Evolutionary conservation across 2,888 invertebrate genomes (phyloP), one percentile per base, ranked within the genome.

Genomic region (Rugalucina vietnamica): DNA sequence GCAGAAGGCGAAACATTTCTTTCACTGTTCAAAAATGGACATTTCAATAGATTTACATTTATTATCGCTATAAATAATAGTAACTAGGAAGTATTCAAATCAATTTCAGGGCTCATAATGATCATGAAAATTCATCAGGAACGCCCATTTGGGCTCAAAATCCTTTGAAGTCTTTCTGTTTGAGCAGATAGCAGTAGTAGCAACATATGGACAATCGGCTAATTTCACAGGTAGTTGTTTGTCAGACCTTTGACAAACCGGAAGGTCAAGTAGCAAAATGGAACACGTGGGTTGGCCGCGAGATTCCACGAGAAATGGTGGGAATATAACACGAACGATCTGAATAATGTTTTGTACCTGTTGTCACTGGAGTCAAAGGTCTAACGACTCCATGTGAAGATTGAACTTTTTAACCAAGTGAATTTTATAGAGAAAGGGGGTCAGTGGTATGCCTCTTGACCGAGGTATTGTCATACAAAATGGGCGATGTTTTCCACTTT

Each of bases 21-120:
- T 12, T 34, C 34, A 5, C 34, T 34, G 24, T 34, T 34, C 34
- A 34, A 21, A 65, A 65, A 32, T 65, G 65, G 65, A 18, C 65
- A 65, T 65, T 65, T 34, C 65, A 65, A 65, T 65, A 65, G 65
- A 4, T 65, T 65, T 34, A 65, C 65, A 65, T 65, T 65, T 65
- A 65, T 65, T 65, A 65, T 65, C 65, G 34, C 65, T 34, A 34
- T 65, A 65, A 65, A 65, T 65, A 65, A 65, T 65, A 18, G 65
- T 34, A 65, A 65, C 65, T n/a, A 34, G 65, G 32, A 12, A 21
- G 34, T n/a, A 65, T 65, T 65, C 65, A 65, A 65, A 65, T 65
- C 65, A 65, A 65, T 65, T 65, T 65, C 34, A 65, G 24, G 65
- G 34, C 12, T 18, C 21, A 65, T 65, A 65, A 65, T 65, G 65